These are phyloP conservation scores for Phalera bucephala DNA, from an alignment of 2,888 invertebrate species.

Conservation along the genomic window DNA sequence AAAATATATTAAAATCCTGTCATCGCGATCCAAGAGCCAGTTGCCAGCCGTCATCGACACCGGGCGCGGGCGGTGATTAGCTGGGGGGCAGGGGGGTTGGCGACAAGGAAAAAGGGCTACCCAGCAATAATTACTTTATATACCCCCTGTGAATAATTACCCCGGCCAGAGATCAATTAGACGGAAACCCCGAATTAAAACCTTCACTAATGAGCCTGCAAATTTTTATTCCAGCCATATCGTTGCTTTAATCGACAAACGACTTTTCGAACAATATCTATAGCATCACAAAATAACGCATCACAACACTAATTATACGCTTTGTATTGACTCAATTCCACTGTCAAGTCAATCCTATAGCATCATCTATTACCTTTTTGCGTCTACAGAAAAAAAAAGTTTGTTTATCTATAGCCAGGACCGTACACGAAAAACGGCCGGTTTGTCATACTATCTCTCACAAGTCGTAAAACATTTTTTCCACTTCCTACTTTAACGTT, in stretches of 20 bases:
- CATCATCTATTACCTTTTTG: constrained; percentile 55
- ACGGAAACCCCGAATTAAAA: constrained; percentile 70
- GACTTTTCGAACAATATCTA: not conserved
- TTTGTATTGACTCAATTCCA: constrained; percentile 41
- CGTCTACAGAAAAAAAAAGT: constrained; percentile 47
- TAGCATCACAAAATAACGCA: constrained; percentile 2
- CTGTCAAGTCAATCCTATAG: constrained; percentile 40
- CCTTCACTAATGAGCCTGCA: constrained; percentile 67
- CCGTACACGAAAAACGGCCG: constrained; percentile 52
- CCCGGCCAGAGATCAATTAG: constrained; percentile 75
- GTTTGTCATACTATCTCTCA: constrained; percentile 72
- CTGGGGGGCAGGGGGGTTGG: constrained; percentile 44
- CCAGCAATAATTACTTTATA: constrained; percentile 79
- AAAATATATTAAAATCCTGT: constrained; percentile 82
- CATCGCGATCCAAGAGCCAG: constrained; percentile 73
- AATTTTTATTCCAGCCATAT: constrained; percentile 60
- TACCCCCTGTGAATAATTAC: constrained; percentile 81
- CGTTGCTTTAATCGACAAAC: constrained; percentile 28
- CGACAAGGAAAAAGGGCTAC: constrained; percentile 81
- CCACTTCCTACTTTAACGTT: constrained; percentile 76
- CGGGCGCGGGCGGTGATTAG: constrained; percentile 75
- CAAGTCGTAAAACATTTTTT: constrained; percentile 79
- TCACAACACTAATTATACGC: constrained; percentile 14
- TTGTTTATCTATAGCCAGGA: constrained; percentile 49
- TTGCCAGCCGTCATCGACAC: constrained; percentile 76